phyloP scores from a whole-genome alignment of 2,797 vertebrate genomes.

The Etheostoma perlongum region DNA sequence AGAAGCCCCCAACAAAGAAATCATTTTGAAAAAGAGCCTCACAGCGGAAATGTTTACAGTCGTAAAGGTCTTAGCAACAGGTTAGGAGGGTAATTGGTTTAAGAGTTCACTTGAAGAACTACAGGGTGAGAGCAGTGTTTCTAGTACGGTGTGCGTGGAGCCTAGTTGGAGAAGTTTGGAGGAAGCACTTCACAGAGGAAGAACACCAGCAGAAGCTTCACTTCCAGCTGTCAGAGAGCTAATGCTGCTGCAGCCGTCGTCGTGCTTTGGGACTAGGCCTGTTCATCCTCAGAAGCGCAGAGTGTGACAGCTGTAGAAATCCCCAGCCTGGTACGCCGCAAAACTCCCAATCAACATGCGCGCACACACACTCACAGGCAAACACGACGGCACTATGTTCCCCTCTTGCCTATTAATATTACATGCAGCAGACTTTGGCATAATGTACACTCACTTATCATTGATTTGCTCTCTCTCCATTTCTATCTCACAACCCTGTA shows the following conservation, averaged over 20 bases:
- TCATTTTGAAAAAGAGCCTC: constrained; percentile 8
- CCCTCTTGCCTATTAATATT: constrained; percentile 80
- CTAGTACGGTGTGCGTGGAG: constrained; percentile 14
- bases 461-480: constrained; percentile 67
- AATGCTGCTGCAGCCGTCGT: constrained; percentile 58
- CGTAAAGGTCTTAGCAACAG: constrained; percentile 11
- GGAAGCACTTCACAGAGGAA: constrained; percentile 67
- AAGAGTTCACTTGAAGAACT: constrained; percentile 45
- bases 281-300: constrained; percentile 68
- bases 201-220: constrained; percentile 57
- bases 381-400: constrained; percentile 47
- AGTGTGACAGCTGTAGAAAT: constrained; percentile 81
- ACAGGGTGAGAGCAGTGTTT: constrained; percentile 39
- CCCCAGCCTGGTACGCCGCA: constrained; percentile 67
- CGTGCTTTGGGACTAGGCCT: constrained; percentile 65
- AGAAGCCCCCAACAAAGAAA: not conserved
- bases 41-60: not conserved
- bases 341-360: constrained; percentile 59
- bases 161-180: constrained; percentile 67
- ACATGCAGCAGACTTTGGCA: constrained; percentile 79
- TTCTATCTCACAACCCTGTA: constrained; percentile 13
- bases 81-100: constrained; percentile 23
- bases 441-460: constrained; percentile 78
- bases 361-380: constrained; percentile 51
- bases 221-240: constrained; percentile 73